Conservation (phyloP, 2,113 vertebrate genomes). For the Pelusios castaneus region DNA sequence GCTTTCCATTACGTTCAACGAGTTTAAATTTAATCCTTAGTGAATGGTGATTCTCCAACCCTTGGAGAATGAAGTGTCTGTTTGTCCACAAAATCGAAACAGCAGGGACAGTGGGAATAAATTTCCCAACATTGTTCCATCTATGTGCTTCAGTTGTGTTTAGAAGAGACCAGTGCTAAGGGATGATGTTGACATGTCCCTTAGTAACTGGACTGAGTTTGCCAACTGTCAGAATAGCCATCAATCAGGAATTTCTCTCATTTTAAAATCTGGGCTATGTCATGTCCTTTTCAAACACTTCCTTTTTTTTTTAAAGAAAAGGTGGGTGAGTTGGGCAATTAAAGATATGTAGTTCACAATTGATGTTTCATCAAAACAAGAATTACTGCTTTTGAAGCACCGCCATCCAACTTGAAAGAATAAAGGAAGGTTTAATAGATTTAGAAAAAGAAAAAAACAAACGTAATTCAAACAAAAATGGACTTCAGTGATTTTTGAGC, state of each 20-base stretch:
- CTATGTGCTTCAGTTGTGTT: not conserved
- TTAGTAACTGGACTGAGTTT: not conserved
- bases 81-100: not conserved
- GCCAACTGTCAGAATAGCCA: not conserved
- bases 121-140: not conserved
- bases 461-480: not conserved
- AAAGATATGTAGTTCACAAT: not conserved
- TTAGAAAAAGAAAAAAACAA: not conserved
- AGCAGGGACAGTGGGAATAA: rapidly evolving
- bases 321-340: not conserved
- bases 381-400: not conserved
- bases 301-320: not conserved
- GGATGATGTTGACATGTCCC: not conserved
- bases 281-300: not conserved
- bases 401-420: not conserved
- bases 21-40: not conserved
- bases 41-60: not conserved
- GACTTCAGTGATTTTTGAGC: not conserved
- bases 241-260: not conserved
- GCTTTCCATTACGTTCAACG: slow-evolving; percentile 10
- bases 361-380: not conserved
- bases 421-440: not conserved
- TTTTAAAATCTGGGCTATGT: not conserved
- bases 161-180: not conserved
- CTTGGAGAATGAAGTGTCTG: not conserved